Evolutionary conservation across 2,888 invertebrate species (phyloP), one percentile per base, ranked within the genome.

Genomic region (Falcaria lacertinaria): DNA sequence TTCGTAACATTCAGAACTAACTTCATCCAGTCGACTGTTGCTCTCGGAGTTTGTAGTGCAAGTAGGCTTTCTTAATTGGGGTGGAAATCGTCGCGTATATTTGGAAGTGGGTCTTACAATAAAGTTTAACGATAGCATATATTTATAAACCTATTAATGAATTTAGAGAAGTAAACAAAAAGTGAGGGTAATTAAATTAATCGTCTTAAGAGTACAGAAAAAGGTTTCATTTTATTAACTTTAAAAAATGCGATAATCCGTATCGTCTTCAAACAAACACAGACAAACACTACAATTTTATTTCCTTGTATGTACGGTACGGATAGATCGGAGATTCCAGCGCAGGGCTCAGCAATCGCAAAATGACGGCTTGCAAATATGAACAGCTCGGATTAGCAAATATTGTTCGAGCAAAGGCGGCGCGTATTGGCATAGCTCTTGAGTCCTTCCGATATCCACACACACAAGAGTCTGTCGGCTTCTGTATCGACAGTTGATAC

Each of bases 371-470:
- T 11, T 11, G 11, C 28, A 28, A 28, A 28, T 47, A 60, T 66
- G 64, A 72, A 71, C 71, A 61, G 54, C 50, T 55, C 51, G 60
- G 64, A 71, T 70, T 68, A 62, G 72, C 69, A 74, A 75, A 64
- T 52, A 61, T 50, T 55, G 50, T 44, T 47, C 36, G 43, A 17
- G 25, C 39, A 22, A 44, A 51, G 49, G 37, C 32, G 45, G 42
- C 47, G 44, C 48, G 54, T 82, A 71, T 83, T 69, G 78, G 73
- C 74, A 68, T 43, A 76, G 75, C 83, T 68, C 83, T 83, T 59
- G 59, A 76, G 59, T 68, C 74, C 73, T 75, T 80, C 66, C 52
- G 65, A 66, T 69, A 66, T 72, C 69, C 64, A 60, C 63, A 59
- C 64, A 59, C 58, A 49, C 52, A 59, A 47, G 52, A 64, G 61